Evolutionary conservation across 1,140 invertebrate species (phyloP), one percentile per base, ranked within the genome.

Genomic region (Drosophila simulans): DNA sequence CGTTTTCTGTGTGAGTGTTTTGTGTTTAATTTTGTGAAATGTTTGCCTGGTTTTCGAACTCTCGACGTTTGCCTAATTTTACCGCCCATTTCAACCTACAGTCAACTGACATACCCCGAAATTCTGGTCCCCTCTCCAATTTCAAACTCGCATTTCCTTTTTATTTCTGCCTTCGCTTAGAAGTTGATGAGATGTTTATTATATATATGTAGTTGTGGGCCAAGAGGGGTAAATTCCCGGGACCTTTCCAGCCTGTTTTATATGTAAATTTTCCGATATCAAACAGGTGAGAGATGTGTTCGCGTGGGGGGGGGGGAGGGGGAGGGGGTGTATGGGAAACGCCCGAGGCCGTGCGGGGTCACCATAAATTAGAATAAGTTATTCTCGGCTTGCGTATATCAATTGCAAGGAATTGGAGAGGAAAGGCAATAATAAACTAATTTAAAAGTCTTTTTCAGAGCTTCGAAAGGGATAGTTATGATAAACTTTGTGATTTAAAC

Each of bases 181-280:
- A 75, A 79, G 63, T 58, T 85, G 77, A 84, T 84, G 81, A 84
- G 71, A 84, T 84, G 77, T 80, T 84, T 85, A 85, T 84, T 68
- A 59, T 80, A 79, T 65, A 74, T 68, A 59, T 22, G 55, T 56
- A 53, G 39, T 55, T 64, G 58, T 53, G 48, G 69, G 45, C 48
- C 37, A 39, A 0, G 25, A 35, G 12, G 13, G 37, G 25, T 12
- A 10, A 66, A 35, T 68, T 13, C 35, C 64, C 45, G 37, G 57
- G 57, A 45, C 39, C 46, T 34, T 22, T 22, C 22, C 72, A 42
- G 56, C 34, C 64, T 59, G 63, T 83, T 83, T 68, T 83, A 75
- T 66, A 83, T 84, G 80, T 63, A 84, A 84, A 84, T 84, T 66
- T 66, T 60, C 20, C 35, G 35, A 80, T 55, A 74, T 64, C 53